These are phyloP conservation scores for Limnephilus auricula DNA, from an alignment of 2,888 invertebrate species.

Conservation along the genomic window DNA sequence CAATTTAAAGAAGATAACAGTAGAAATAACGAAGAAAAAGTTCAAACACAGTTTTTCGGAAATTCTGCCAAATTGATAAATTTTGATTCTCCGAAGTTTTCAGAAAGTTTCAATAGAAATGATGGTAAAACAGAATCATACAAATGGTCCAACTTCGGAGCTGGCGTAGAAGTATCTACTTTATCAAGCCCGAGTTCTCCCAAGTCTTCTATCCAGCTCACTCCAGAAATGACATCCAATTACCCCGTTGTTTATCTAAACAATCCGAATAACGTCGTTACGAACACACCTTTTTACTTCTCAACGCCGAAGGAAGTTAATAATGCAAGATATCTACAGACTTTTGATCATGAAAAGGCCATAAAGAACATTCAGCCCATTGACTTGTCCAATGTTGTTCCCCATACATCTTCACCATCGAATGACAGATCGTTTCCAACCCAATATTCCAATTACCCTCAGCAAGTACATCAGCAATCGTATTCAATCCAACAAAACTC, in stretches of 20 bases:
- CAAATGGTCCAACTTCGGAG: slow-evolving; percentile 61
- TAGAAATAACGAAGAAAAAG: slow-evolving; percentile 48
- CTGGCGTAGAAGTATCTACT: slow-evolving; percentile 61
- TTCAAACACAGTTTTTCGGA: slow-evolving; percentile 36
- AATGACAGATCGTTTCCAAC: slow-evolving; percentile 69
- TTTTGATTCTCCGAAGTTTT: slow-evolving; percentile 7
- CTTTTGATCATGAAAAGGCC: slow-evolving; percentile 76
- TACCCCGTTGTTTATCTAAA: slow-evolving; percentile 57
- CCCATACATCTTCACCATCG: slow-evolving; percentile 66
- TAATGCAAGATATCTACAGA: slow-evolving; percentile 71
- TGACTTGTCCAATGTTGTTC: slow-evolving; percentile 74
- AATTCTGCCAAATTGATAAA: slow-evolving; percentile 32
- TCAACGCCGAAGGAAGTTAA: slow-evolving; percentile 56
- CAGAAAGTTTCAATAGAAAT: slow-evolving; percentile 46
- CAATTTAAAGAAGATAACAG: slow-evolving; percentile 44
- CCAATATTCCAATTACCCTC: slow-evolving; percentile 48
- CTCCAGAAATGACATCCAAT: slow-evolving; percentile 45
- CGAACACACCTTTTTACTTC: slow-evolving; percentile 60
- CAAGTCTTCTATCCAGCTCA: neutral
- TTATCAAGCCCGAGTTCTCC: slow-evolving; percentile 20
- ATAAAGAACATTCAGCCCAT: slow-evolving; percentile 76
- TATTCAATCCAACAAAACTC: slow-evolving; percentile 38
- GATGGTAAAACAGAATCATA: slow-evolving; percentile 46
- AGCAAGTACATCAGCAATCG: slow-evolving; percentile 15
- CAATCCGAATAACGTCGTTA: slow-evolving; percentile 57